Evolutionary conservation across 2,797 vertebrate genomes (phyloP), one percentile per base, ranked within the genome.

Genomic region (Arnoldichthys spilopterus): DNA sequence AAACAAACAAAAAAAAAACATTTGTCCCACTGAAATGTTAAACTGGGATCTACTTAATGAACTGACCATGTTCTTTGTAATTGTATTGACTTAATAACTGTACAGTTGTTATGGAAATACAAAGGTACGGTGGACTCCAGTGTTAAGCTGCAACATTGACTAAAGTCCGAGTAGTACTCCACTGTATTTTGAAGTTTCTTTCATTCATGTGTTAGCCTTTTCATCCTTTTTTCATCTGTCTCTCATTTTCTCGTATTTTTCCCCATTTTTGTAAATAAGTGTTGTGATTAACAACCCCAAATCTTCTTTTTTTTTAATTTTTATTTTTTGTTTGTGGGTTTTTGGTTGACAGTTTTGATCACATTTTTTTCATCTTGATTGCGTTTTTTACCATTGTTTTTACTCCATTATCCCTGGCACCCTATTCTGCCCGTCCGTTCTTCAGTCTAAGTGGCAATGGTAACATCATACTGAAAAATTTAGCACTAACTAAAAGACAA

Each of bases 351-450:
- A 45, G 43, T 80, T 83, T 86, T 54, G 71, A 83, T 53, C 88
- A 86, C 71, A 69, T 82, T 20, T 88, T 49, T 11, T 2, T 83
- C 83, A 80, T 76, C 80, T 85, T 90, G 58, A 75, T 74, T 54
- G 72, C 70, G 18, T 58, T 87, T 90, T 90, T 88, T 79, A 74
- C 77, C 80, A 71, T 28, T 68, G 87, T 88, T 87, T 83, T 64
- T 30, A 64, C 47, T 40, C 49, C 56, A 64, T 66, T 63, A 47
- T 79, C 53, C 40, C 43, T 51, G 11, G 18, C 18, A 49, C 20
- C 0, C 4, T 45, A 58, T 49, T 69, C 28, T 74, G 54, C 87
- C 85, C 89, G 86, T 86, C 82, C 47, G 16, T 83, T 85, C 45
- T 63, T 32, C 34, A 30, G 90, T 64, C 74, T 16, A 24, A 40